Conservation (phyloP, 2,888 invertebrate species). For the Carabus problematicus region DNA sequence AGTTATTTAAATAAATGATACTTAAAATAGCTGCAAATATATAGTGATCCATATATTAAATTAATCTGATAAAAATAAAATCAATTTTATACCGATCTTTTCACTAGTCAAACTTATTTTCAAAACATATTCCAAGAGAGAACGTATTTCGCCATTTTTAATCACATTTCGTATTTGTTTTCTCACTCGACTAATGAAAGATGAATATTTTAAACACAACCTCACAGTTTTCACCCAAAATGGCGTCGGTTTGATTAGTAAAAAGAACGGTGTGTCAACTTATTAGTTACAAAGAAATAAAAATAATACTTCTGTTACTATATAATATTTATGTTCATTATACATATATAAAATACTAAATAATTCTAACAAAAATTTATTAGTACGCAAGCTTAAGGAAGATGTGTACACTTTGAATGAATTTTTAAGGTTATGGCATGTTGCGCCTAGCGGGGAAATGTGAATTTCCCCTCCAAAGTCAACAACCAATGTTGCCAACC, state of each 20-base stretch:
- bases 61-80: slow-evolving; percentile 41
- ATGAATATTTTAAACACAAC: too few relatives aligned
- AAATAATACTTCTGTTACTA: slow-evolving; percentile 41
- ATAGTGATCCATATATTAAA: slow-evolving; percentile 44
- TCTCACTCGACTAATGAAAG: too few relatives aligned
- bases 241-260: slow-evolving; percentile 18
- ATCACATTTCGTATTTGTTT: too few relatives aligned
- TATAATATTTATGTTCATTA: slow-evolving; percentile 42
- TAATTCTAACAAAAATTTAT: slow-evolving; percentile 45
- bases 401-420: slow-evolving; percentile 33
- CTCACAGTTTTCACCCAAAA: neutral
- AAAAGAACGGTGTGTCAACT: slow-evolving; percentile 15
- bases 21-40: slow-evolving; percentile 48
- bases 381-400: slow-evolving; percentile 47
- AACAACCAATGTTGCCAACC: too few relatives aligned
- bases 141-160: too few relatives aligned
- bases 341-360: slow-evolving; percentile 45
- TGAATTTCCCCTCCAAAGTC: neutral
- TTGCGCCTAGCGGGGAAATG: neutral
- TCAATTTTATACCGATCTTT: slow-evolving; percentile 11
- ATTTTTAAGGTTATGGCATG: too few relatives aligned
- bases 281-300: slow-evolving; percentile 33
- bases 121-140: too few relatives aligned
- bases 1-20: slow-evolving; percentile 46
- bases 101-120: too few relatives aligned